phyloP scores from a whole-genome alignment of 1,140 invertebrate species.

The Bombus polaris region DNA sequence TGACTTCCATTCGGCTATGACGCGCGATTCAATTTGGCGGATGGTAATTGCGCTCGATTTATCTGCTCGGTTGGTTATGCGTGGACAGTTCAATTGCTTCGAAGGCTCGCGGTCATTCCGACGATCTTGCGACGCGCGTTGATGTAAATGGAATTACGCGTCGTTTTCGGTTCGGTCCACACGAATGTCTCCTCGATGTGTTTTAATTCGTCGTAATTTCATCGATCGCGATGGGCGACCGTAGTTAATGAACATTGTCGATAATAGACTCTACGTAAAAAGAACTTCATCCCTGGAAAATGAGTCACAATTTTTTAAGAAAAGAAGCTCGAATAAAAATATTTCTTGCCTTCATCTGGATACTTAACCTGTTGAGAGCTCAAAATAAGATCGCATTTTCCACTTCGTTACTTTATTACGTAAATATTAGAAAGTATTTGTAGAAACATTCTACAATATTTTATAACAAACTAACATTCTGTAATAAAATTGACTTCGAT shows the following conservation, averaged over 20 bases:
- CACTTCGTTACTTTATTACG: not conserved
- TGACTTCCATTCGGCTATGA: constrained; percentile 17
- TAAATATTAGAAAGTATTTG: too few species aligned
- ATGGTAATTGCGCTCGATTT: constrained; percentile 46
- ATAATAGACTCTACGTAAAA: not conserved
- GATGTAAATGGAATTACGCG: not conserved
- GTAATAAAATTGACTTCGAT: too few species aligned
- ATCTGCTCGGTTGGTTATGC: constrained; percentile 25
- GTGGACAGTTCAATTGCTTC: constrained; percentile 38
- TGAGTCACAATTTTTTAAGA: not conserved
- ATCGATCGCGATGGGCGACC: not conserved
- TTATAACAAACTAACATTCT: too few species aligned
- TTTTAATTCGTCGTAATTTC: not conserved
- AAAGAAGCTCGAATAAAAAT: not conserved
- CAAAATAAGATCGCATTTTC: not conserved
- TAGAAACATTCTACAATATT: too few species aligned
- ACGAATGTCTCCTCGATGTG: not conserved
- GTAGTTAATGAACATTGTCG: too few species aligned
- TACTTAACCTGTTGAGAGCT: not conserved
- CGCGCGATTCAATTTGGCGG: constrained; percentile 35
- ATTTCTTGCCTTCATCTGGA: not conserved
- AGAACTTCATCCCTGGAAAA: not conserved
- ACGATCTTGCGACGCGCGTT: not conserved
- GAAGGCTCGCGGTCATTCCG: not conserved
- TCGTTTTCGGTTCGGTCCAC: not conserved